Base-by-base conservation (phyloP, 2,797 vertebrate species). In the Craterocephalus amniculus region DNA sequence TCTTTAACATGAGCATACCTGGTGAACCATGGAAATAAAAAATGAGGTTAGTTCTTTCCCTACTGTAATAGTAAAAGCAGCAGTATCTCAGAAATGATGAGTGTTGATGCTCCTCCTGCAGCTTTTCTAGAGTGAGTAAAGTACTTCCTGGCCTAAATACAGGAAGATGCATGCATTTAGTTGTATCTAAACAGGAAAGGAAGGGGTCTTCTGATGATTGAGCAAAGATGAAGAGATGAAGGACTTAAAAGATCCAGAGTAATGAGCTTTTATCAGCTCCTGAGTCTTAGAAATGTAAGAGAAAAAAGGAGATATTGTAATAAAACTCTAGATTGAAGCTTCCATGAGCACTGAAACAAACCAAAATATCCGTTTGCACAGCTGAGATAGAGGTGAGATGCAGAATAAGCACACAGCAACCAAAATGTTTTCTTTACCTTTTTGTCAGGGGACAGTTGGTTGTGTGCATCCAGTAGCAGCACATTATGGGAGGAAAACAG, bases 151-250 rank as follows among this genome's bases (percentile, higher is more conserved):
- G n/a, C 27, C 59, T 55, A 68, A 83, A 78, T 75, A 83, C 80
- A 81, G 85, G 79, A 88, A 86, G 74, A 54, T 64, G 38, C 34
- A 8, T 72, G 60, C 27, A 22, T 72, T 84, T 75, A 59, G 49
- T 61, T 70, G 60, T 35, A 49, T 32, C 78, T 90, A 92, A 92
- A 92, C 91, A 92, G 91, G 91, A 91, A 91, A 90, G 83, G 86
- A 76, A 78, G 69, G 59, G 67, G 58, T n/a, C 32, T 34, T 49
- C 64, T 66, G 61, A 75, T 79, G 52, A 57, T 43, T 22, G 36
- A 58, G 56, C 4, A 31, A 38, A 69, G 78, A 84, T 40, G 43
- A 2, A 6, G 61, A 80, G 78, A 79, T 76, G 61, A 14, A 72
- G 12, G 69, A 58, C 67, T 58, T 4, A 54, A 43, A n/a, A n/a